These are phyloP conservation scores for Apis laboriosa DNA, from an alignment of 1,140 invertebrate genomes.

Conservation along the genomic window DNA sequence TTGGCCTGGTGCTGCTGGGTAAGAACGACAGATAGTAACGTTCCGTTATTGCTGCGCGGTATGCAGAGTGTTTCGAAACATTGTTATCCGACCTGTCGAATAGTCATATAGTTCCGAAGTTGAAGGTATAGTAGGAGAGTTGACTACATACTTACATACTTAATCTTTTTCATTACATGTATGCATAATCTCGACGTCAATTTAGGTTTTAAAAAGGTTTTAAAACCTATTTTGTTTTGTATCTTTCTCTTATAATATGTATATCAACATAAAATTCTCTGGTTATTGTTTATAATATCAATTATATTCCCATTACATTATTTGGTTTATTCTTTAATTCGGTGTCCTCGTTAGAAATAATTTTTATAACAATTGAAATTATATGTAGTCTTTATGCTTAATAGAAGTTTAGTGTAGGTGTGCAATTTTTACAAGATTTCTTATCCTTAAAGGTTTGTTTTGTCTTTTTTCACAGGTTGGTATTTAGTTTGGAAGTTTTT, in stretches of 20 bases:
- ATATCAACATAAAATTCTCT: neutral
- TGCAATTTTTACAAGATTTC: neutral
- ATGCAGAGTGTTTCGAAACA: slow-evolving; percentile 8
- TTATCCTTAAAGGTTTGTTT: neutral
- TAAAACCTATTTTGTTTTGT: neutral
- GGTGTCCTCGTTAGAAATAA: neutral
- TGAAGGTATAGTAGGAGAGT: slow-evolving; percentile 22
- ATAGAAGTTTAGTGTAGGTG: neutral
- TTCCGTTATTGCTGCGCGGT: slow-evolving; percentile 22
- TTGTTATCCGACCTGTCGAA: slow-evolving; percentile 24
- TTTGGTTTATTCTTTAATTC: neutral
- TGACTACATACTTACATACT: slow-evolving; percentile 45
- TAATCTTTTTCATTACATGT: slow-evolving; percentile 46
- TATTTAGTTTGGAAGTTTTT: slow-evolving; percentile 95
- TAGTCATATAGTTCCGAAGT: slow-evolving; percentile 29
- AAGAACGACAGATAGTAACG: slow-evolving; percentile 60
- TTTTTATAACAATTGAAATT: neutral
- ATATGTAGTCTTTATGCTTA: neutral
- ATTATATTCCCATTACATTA: too few relatives aligned
- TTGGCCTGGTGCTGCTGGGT: slow-evolving; percentile 81
- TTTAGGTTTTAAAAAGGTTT: neutral
- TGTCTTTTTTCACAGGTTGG: slow-evolving; percentile 86
- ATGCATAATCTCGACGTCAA: slow-evolving; percentile 9
- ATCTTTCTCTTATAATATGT: neutral
- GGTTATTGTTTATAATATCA: neutral